Percentiles rank a stretch among this genome's conserved stretches.
Conservation (phyloP, 2,113 vertebrate genomes). For the Crotalus viridis region DNA sequence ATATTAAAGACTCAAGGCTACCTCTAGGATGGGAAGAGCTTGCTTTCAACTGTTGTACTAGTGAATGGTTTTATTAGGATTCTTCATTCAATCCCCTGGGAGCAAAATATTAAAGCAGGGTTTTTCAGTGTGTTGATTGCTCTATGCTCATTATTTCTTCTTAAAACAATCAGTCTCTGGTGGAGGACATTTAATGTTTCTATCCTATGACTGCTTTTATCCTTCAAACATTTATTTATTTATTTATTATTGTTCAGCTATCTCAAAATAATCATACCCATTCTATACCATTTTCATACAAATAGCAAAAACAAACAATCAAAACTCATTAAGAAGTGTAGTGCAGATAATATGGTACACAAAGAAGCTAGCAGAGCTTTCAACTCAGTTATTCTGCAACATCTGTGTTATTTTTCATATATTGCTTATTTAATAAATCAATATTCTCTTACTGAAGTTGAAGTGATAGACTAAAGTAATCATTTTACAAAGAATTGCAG, state of each 20-base stretch:
- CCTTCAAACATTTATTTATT: not conserved
- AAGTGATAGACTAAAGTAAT: not conserved
- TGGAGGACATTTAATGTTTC: not conserved
- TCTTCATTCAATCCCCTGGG: not conserved
- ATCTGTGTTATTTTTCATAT: too few species aligned
- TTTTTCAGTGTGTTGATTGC: not conserved
- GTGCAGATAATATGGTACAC: not conserved
- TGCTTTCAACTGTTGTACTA: not conserved
- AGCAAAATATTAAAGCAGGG: not conserved
- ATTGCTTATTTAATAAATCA: not conserved
- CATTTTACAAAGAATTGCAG: not conserved
- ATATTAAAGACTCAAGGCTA: not conserved
- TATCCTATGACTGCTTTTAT: not conserved
- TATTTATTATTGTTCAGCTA: too few species aligned
- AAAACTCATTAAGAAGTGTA: not conserved
- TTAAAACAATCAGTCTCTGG: not conserved
- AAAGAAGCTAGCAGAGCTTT: not conserved
- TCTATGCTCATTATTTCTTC: not conserved
- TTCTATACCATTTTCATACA: not conserved
- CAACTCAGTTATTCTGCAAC: too few species aligned
- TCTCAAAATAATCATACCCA: not conserved
- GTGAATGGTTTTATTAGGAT: not conserved
- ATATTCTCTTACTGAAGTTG: not conserved
- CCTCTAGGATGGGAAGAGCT: not conserved
- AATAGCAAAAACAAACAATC: not conserved